Evolutionary conservation across 2,888 invertebrate genomes (phyloP).

Genomic region (Amblyjoppa proteus): DNA sequence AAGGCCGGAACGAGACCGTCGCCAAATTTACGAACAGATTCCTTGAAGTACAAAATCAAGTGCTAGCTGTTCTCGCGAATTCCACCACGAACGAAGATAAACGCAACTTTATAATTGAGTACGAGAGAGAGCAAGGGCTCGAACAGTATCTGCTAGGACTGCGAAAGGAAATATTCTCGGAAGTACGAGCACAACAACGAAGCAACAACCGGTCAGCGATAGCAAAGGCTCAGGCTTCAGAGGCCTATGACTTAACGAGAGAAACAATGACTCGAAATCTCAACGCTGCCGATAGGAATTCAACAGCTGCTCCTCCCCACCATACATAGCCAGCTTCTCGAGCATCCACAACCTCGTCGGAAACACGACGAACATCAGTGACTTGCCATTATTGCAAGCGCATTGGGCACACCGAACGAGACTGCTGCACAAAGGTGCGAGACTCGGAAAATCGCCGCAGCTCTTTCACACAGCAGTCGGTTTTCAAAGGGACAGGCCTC

Average conservation of each 20-base stretch:
- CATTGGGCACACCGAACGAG: background rate
- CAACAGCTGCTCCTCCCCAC: background rate
- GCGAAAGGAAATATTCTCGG: too few species aligned
- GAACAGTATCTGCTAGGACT: too few species aligned
- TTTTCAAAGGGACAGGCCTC: background rate
- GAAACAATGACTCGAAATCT: conserved; percentile 14
- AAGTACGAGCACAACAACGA: too few species aligned
- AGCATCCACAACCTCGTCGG: background rate
- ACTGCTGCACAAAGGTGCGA: background rate
- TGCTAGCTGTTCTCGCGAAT: too few species aligned
- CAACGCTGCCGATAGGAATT: background rate
- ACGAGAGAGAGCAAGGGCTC: too few species aligned
- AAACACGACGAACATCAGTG: background rate
- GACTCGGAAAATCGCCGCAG: background rate
- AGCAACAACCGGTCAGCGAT: background rate
- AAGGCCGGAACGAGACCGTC: too few species aligned
- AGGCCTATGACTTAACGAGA: conserved; percentile 19
- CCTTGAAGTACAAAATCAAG: background rate
- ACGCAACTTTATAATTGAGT: too few species aligned
- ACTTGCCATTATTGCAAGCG: background rate
- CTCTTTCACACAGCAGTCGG: background rate
- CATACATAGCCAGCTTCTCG: background rate
- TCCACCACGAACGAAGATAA: too few species aligned
- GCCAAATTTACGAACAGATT: too few species aligned
- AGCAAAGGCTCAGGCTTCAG: conserved; percentile 6